phyloP scores from a whole-genome alignment of 2,113 vertebrate genomes.

The Bambusicola thoracicus region DNA sequence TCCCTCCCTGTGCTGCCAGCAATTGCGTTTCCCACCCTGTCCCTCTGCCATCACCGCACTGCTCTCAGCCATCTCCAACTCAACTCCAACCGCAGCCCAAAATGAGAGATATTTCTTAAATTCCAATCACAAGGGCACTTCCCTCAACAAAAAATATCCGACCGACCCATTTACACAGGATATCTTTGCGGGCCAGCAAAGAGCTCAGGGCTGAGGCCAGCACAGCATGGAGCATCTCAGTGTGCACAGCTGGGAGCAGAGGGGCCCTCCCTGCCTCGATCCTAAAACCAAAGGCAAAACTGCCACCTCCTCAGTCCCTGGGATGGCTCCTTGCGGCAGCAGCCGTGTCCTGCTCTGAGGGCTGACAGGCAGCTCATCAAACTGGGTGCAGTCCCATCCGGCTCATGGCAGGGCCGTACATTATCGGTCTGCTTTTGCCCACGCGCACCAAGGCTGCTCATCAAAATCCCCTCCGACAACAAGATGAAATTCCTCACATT shows the following conservation, averaged over 20 bases:
- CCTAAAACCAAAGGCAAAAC: not conserved
- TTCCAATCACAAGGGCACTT: not conserved
- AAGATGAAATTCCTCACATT: not conserved
- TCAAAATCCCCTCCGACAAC: not conserved
- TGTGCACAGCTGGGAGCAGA: not conserved
- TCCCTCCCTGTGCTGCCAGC: not conserved
- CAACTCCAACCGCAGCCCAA: not conserved
- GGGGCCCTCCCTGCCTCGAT: not conserved
- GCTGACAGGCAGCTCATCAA: not conserved
- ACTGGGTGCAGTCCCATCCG: not conserved
- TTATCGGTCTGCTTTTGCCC: not conserved
- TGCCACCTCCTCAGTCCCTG: not conserved
- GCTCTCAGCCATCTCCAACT: not conserved
- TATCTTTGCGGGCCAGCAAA: accelerated
- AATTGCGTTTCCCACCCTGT: not conserved
- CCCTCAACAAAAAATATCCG: not conserved
- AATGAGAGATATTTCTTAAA: not conserved
- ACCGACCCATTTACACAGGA: accelerated
- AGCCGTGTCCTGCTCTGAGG: not conserved
- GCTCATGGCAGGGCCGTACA: not conserved
- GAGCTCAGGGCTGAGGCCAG: not conserved
- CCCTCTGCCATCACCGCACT: not conserved
- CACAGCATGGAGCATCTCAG: accelerated
- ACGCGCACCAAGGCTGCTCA: not conserved
- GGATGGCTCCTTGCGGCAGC: not conserved